Percentiles rank a stretch among this genome's conserved stretches.
Evolutionary conservation across 2,797 vertebrate species (phyloP).

Genomic region (Morus bassanus): DNA sequence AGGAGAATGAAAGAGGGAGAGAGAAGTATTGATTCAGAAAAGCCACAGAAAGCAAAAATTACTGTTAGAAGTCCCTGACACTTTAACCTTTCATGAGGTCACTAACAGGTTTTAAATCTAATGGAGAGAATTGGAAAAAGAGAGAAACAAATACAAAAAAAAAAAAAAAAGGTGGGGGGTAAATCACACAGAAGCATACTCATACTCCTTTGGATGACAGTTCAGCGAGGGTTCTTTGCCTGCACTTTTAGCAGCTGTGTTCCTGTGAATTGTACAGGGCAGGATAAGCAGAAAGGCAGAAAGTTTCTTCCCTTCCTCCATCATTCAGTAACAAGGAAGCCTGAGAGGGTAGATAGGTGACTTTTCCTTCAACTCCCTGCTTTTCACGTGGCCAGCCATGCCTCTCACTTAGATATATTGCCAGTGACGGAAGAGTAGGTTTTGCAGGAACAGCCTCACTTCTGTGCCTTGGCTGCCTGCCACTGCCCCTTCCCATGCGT

Average conservation of each 20-base stretch:
- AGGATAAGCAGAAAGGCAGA: background rate
- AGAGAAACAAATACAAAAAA: background rate
- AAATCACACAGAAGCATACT: background rate
- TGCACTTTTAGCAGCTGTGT: background rate
- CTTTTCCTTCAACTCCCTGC: background rate
- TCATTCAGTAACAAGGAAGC: background rate
- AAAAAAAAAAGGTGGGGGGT: too few species aligned
- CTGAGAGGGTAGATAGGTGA: background rate
- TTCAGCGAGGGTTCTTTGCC: background rate
- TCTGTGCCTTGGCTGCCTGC: background rate
- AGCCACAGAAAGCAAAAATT: background rate
- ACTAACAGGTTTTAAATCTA: background rate
- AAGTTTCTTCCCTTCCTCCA: background rate
- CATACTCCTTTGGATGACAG: rapidly evolving
- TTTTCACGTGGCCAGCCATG: rapidly evolving
- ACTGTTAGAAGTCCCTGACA: background rate
- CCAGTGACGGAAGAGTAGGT: background rate
- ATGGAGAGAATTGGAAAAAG: background rate
- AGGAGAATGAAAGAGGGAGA: background rate
- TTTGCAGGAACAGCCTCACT: background rate
- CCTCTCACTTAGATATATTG: background rate
- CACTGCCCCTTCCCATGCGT: rapidly evolving
- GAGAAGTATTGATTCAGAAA: background rate
- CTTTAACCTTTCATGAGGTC: background rate
- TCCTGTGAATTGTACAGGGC: background rate